Percentiles rank a stretch among this genome's conserved stretches.
phyloP scores from a whole-genome alignment of 30 jellyfish, hydroid and myxozoan genomes.

The Pseudorhiza aurosa region DNA sequence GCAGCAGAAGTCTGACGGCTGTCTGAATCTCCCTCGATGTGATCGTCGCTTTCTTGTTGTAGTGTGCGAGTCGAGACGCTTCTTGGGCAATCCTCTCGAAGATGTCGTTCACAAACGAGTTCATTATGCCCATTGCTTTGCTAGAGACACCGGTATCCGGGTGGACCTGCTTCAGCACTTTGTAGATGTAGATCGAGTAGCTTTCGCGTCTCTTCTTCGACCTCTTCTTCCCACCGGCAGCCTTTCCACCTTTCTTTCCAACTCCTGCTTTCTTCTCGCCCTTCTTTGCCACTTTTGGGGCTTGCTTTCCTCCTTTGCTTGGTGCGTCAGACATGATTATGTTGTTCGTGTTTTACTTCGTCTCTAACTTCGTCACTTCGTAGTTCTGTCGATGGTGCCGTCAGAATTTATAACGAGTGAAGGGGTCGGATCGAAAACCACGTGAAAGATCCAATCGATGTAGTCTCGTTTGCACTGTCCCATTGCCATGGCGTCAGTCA shows the following conservation, averaged over 20 bases:
- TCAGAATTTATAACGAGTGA: too few species aligned
- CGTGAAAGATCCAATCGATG: too few species aligned
- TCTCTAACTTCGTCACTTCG: too few species aligned
- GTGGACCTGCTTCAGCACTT: slow-evolving; percentile 89
- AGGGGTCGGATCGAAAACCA: too few species aligned
- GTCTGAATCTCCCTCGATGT: slow-evolving; percentile 89
- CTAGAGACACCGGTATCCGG: slow-evolving; percentile 84
- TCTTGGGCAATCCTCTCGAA: slow-evolving; percentile 89
- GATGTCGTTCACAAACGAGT: slow-evolving; percentile 80
- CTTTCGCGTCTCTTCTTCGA: slow-evolving; percentile 63
- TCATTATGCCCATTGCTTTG: slow-evolving; percentile 86
- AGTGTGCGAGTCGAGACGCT: slow-evolving; percentile 84
- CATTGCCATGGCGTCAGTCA: too few species aligned
- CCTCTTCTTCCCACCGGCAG: slow-evolving; percentile 29
- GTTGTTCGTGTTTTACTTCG: not conserved
- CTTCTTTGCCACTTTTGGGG: slow-evolving; percentile 65
- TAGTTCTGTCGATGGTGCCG: too few species aligned
- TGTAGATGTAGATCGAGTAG: slow-evolving; percentile 77
- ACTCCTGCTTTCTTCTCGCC: slow-evolving; percentile 43
- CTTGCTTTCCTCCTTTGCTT: slow-evolving; percentile 41
- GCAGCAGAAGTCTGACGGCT: slow-evolving; percentile 82
- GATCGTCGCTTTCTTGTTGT: slow-evolving; percentile 79
- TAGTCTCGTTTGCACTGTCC: too few species aligned
- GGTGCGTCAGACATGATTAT: slow-evolving; percentile 40
- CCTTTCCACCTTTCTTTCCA: slow-evolving; percentile 60